phyloP scores from a whole-genome alignment of 2,797 vertebrate species.

The Microtus californicus region DNA sequence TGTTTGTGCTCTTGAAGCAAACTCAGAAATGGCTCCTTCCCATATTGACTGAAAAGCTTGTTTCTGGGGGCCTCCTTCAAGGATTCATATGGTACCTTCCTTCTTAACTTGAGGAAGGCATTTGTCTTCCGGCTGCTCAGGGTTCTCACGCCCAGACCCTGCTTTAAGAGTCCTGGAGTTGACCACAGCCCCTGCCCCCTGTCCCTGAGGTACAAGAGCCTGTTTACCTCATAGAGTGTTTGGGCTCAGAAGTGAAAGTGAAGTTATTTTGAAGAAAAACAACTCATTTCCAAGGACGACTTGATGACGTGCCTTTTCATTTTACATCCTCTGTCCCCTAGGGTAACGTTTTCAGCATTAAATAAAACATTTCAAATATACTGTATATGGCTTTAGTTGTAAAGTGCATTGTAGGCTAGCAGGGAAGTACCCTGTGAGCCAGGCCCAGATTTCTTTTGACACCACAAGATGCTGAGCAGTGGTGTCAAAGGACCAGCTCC shows the following conservation, averaged over 20 bases:
- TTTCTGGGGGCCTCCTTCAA: neutral
- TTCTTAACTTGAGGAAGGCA: neutral
- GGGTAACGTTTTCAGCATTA: constrained; percentile 66
- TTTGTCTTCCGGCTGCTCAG: constrained; percentile 57
- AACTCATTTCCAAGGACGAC: constrained; percentile 79
- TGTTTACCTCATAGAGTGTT: constrained; percentile 44
- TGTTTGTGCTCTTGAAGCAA: neutral
- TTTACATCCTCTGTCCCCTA: constrained; percentile 58
- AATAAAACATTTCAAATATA: constrained; percentile 42
- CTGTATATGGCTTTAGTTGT: constrained; percentile 62
- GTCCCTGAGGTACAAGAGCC: constrained; percentile 22
- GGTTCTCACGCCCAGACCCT: neutral
- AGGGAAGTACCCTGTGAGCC: neutral
- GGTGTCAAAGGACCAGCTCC: constrained; percentile 45
- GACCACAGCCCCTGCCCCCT: neutral
- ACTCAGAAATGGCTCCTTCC: neutral
- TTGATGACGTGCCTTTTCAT: constrained; percentile 86
- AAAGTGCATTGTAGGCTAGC: constrained; percentile 5
- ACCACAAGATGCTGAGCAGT: neutral
- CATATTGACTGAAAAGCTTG: neutral
- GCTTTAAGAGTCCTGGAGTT: constrained; percentile 10
- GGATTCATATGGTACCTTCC: neutral
- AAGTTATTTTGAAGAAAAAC: constrained; percentile 68
- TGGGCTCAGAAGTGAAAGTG: constrained; percentile 57
- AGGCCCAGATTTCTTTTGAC: neutral